phyloP scores from a whole-genome alignment of 2,113 vertebrate species.

The Arenaria interpres region DNA sequence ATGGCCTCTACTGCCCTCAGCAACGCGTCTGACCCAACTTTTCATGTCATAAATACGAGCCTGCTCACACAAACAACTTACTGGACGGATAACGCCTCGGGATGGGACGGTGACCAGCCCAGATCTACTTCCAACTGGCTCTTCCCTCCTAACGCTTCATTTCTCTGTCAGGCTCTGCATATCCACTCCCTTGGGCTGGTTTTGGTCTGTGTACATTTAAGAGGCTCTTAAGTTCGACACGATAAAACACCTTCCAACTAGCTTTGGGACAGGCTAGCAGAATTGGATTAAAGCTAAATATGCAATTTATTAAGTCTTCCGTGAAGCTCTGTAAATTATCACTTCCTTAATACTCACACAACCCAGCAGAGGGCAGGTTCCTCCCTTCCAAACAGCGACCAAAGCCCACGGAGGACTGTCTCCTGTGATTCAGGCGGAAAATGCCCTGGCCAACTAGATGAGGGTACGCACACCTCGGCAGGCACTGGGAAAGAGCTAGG shows the following conservation, averaged over 20 bases:
- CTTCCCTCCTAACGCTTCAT: background rate
- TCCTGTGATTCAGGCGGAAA: background rate
- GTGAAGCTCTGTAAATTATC: background rate
- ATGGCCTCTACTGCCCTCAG: background rate
- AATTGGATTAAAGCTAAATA: background rate
- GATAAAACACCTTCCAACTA: background rate
- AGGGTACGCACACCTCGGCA: too few relatives aligned
- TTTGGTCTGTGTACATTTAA: background rate
- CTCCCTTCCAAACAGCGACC: background rate
- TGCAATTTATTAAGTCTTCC: accelerated
- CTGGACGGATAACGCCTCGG: accelerated
- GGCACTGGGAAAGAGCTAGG: background rate
- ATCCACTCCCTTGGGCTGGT: background rate
- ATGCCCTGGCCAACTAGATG: background rate
- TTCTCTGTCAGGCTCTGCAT: background rate
- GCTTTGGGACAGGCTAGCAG: background rate
- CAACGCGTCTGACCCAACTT: background rate
- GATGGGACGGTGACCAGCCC: background rate
- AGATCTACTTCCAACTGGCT: background rate
- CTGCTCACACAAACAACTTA: accelerated
- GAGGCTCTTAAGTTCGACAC: background rate
- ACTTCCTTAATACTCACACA: background rate
- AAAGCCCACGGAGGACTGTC: accelerated
- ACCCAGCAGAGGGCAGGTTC: conserved; percentile 76
- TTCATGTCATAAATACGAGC: background rate